Conservation (phyloP, 2,113 vertebrate species). For the Gymnogyps californianus region DNA sequence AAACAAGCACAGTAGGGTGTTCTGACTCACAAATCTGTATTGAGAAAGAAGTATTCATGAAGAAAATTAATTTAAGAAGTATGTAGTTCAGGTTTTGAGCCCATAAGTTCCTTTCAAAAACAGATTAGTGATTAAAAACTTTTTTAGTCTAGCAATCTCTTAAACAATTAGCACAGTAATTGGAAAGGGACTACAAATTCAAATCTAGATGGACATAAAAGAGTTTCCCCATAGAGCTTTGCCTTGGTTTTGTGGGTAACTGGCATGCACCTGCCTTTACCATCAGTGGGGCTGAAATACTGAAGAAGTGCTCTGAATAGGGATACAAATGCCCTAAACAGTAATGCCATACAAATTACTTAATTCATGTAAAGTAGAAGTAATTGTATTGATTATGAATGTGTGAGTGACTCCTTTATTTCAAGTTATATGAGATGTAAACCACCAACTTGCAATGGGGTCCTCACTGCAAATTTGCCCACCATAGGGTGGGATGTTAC, state of each 20-base stretch:
- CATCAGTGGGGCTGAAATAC: slow-evolving; percentile 28
- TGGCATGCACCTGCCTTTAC: slow-evolving; percentile 68
- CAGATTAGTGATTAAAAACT: slow-evolving; percentile 76
- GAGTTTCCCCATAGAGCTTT: slow-evolving; percentile 57
- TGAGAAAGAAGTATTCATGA: slow-evolving; percentile 74
- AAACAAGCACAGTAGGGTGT: slow-evolving; percentile 61
- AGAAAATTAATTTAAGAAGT: slow-evolving; percentile 80
- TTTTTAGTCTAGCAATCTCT: slow-evolving; percentile 72
- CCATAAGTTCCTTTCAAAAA: slow-evolving; percentile 72
- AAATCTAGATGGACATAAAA: slow-evolving; percentile 71
- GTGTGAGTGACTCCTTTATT: slow-evolving; percentile 60
- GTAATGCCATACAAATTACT: slow-evolving; percentile 57
- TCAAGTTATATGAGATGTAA: slow-evolving; percentile 37
- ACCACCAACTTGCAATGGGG: background rate
- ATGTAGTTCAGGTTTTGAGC: slow-evolving; percentile 69
- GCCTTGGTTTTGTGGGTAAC: slow-evolving; percentile 42
- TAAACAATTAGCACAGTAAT: slow-evolving; percentile 76
- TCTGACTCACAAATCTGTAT: slow-evolving; percentile 65
- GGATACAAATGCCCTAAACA: slow-evolving; percentile 32
- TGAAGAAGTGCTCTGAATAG: slow-evolving; percentile 53
- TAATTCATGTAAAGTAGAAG: slow-evolving; percentile 63
- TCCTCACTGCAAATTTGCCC: background rate
- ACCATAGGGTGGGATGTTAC: background rate
- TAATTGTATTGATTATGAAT: slow-evolving; percentile 65
- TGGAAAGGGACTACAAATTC: slow-evolving; percentile 71